Evolutionary conservation across 30 jellyfish, hydroid and myxozoan species (phyloP).

Genomic region (Aurelia sp.): DNA sequence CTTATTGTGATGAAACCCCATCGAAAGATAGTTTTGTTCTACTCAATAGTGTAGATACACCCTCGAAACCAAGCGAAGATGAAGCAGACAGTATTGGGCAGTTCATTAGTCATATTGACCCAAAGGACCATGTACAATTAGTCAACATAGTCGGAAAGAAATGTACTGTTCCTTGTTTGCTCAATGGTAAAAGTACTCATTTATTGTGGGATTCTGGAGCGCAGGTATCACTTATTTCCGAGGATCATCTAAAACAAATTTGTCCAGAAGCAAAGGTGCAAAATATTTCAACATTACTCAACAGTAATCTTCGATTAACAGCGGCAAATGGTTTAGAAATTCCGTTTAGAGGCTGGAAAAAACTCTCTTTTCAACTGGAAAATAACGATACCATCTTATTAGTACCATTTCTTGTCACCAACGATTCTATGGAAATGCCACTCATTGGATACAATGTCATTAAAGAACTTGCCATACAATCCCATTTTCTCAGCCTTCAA

Average conservation of each 20-base stretch:
- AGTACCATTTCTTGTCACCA: slow-evolving; percentile 27
- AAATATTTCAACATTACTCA: slow-evolving; percentile 2
- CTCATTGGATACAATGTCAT: slow-evolving; percentile 20
- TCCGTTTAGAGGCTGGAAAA: slow-evolving; percentile 18
- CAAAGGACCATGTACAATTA: slow-evolving; percentile 19
- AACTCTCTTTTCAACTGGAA: slow-evolving; percentile 4
- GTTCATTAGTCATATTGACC: slow-evolving; percentile 2
- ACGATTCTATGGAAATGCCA: slow-evolving; percentile 7
- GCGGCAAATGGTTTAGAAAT: slow-evolving; percentile 12
- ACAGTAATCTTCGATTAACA: background rate
- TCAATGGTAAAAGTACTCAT: background rate
- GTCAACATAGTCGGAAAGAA: slow-evolving; percentile 17
- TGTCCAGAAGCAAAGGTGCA: slow-evolving; percentile 1
- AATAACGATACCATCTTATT: background rate
- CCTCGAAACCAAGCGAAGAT: too few species aligned
- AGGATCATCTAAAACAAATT: background rate
- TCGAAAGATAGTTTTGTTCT: too few species aligned
- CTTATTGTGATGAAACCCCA: background rate
- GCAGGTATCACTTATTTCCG: slow-evolving; percentile 17
- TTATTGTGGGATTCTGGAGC: slow-evolving; percentile 26
- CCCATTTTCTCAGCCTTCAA: background rate
- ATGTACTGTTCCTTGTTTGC: slow-evolving; percentile 22
- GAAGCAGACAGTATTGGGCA: background rate
- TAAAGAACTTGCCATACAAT: background rate
- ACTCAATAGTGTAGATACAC: too few species aligned